A percentile compares a stretch with the other conserved stretches of the same genome.
These are phyloP conservation scores for Apamea anceps DNA, from an alignment of 2,888 invertebrate genomes.

Conservation along the genomic window DNA sequence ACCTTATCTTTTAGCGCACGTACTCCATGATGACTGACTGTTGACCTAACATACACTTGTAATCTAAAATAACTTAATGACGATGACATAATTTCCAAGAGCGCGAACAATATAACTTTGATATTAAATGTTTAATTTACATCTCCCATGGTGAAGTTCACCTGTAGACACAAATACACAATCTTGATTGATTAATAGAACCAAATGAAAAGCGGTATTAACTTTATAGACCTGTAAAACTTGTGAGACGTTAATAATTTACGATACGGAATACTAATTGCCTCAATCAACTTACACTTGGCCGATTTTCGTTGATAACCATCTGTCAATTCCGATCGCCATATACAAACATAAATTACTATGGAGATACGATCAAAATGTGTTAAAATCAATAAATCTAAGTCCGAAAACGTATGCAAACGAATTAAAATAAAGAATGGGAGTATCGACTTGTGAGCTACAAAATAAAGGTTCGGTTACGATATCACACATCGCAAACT, in stretches of 20 bases:
- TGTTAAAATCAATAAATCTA: conserved; percentile 57
- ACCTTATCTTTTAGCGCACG: no score
- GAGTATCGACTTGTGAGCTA: conserved; percentile 19
- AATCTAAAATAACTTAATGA: background rate
- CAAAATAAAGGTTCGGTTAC: conserved; percentile 30
- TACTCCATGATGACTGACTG: no score
- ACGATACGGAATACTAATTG: conserved; percentile 50
- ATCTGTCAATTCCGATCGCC: conserved; percentile 51
- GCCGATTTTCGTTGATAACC: conserved; percentile 45
- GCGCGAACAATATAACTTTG: background rate
- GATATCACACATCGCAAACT: conserved; percentile 21
- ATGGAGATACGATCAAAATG: conserved; percentile 51
- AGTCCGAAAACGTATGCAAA: conserved; percentile 57
- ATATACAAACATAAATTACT: conserved; percentile 51
- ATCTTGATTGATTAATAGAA: conserved; percentile 37
- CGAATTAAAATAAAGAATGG: conserved; percentile 44
- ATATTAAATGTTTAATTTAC: background rate
- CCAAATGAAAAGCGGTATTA: conserved; percentile 31
- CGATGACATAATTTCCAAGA: background rate
- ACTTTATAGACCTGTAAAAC: conserved; percentile 42
- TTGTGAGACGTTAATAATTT: conserved; percentile 37
- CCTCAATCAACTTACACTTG: conserved; percentile 32
- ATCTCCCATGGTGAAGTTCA: background rate
- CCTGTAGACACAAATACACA: background rate
- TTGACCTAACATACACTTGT: no score